Evolutionary conservation across 1,140 invertebrate species (phyloP), one percentile per base, ranked within the genome.

Genomic region (Cylas formicarius): DNA sequence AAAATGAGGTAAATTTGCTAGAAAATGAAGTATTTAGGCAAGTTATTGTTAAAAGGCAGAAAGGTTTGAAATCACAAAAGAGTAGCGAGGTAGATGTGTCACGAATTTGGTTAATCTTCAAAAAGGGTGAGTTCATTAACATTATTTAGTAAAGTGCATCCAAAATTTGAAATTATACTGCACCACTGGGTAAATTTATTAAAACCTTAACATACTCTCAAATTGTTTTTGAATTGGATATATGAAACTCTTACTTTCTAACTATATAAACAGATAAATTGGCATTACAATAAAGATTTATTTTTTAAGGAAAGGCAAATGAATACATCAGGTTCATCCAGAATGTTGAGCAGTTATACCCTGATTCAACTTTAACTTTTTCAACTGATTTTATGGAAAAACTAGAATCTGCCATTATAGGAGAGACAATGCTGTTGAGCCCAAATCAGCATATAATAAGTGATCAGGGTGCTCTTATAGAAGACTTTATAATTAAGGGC

Each of bases 11-110:
- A 48, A 74, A 77, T 40, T 65, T 78, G 6, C 51, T 77, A 0
- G 76, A 79, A 55, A 78, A 78, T 62, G 72, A 75, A 2, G 64
- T 68, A 2, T 70, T 78, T 61, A 64, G 77, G 27, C 65, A 69
- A 4, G 67, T 75, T 28, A 65, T 63, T 14, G 54, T 53, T 7
- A 61, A 47, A 42, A 57, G 48, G 20, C 48, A 56, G 33, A 58
- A 48, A 36, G 43, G 33, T 61, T 41, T 49, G 5, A 49, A 49
- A 44, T 44, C 48, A 39, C 22, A 34, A 22, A 22, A 35, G 22
- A 32, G 48, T 14, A 17, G 31, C 27, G 35, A 5, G 10, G 23
- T 42, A 19, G 27, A 27, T 6, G 33, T 52, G 44, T 41, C 36
- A 1, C 60, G 63, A 46, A 65, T 61, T n/a, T 70, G 69, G 56